Conservation (phyloP, 1,140 invertebrate genomes). For the Drosophila sp. region DNA sequence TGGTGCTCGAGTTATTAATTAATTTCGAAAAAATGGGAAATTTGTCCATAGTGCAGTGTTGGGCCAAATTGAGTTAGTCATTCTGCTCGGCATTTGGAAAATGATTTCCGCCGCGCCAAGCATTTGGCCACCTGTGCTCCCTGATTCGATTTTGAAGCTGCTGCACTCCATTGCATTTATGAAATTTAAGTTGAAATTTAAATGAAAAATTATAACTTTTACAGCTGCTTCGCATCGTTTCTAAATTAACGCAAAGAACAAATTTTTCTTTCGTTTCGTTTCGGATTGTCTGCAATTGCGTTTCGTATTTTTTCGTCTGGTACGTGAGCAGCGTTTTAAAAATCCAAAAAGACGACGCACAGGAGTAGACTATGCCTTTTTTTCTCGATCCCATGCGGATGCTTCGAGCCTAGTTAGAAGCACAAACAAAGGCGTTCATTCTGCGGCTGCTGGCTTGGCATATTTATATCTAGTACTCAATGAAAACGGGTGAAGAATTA, state of each 20-base stretch:
- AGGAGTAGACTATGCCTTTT: slow-evolving; percentile 38
- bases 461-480: slow-evolving; percentile 23
- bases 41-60: too few relatives aligned
- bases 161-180: slow-evolving; percentile 73
- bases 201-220: slow-evolving; percentile 31
- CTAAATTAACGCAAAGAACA: slow-evolving; percentile 32
- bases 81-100: slow-evolving; percentile 40
- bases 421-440: slow-evolving; percentile 43
- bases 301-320: slow-evolving; percentile 51
- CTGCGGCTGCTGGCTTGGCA: slow-evolving; percentile 54
- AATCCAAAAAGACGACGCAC: slow-evolving; percentile 36
- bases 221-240: slow-evolving; percentile 25
- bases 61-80: slow-evolving; percentile 59
- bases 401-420: slow-evolving; percentile 49
- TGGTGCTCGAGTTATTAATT: too few relatives aligned
- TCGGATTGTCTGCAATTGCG: slow-evolving; percentile 43
- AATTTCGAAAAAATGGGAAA: too few relatives aligned
- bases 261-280: slow-evolving; percentile 19
- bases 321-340: slow-evolving; percentile 68
- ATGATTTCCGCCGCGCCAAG: slow-evolving; percentile 73
- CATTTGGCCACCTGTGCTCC: slow-evolving; percentile 55
- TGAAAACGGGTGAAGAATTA: not conserved
- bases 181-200: slow-evolving; percentile 65
- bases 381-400: slow-evolving; percentile 6
- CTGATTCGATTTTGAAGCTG: slow-evolving; percentile 14